Percentiles rank a stretch among this genome's conserved stretches.
phyloP scores from a whole-genome alignment of 1,140 invertebrate genomes.

The Aphelenchoides fujianensis region DNA sequence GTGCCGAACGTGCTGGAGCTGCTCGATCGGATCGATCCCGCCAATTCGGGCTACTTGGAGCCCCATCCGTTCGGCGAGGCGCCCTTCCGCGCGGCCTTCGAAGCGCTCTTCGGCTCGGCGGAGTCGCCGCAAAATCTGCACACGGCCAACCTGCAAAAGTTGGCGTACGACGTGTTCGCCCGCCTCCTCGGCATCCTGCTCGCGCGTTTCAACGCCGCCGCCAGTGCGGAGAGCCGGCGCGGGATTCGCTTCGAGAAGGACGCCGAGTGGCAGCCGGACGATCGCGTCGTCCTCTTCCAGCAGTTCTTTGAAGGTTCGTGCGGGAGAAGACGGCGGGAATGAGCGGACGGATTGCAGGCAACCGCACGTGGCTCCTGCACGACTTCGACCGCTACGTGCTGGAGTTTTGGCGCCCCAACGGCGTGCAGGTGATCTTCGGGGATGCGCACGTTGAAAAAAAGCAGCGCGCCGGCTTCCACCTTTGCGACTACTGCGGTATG shows the following conservation, averaged over 20 bases:
- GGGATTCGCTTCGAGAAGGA: slow-evolving; percentile 50
- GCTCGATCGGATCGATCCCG: slow-evolving; percentile 1
- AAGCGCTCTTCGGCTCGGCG: slow-evolving; percentile 34
- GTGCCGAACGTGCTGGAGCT: slow-evolving; percentile 8
- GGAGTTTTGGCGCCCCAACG: slow-evolving; percentile 48
- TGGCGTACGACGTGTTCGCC: slow-evolving; percentile 47
- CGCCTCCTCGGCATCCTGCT: slow-evolving; percentile 36
- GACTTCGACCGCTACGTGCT: slow-evolving; percentile 53
- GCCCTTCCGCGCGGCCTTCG: slow-evolving; percentile 28
- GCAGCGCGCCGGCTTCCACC: slow-evolving; percentile 37
- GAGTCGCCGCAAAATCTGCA: slow-evolving; percentile 34
- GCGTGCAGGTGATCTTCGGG: slow-evolving; percentile 48
- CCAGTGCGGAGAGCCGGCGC: slow-evolving; percentile 29
- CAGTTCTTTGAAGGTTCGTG: slow-evolving; percentile 46
- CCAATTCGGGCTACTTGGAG: slow-evolving; percentile 12
- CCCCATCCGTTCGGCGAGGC: slow-evolving; percentile 11
- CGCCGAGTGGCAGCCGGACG: slow-evolving; percentile 55
- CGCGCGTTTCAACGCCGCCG: slow-evolving; percentile 38
- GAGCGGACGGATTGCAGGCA: too few species aligned
- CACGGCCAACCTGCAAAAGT: slow-evolving; percentile 42
- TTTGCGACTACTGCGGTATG: slow-evolving; percentile 52
- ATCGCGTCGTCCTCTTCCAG: slow-evolving; percentile 52
- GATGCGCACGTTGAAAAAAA: slow-evolving; percentile 54
- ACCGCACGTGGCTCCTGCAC: slow-evolving; percentile 51
- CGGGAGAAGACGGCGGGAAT: too few species aligned